Evolutionary conservation across 2,888 invertebrate genomes (phyloP).

Genomic region (Zonitis immaculata): DNA sequence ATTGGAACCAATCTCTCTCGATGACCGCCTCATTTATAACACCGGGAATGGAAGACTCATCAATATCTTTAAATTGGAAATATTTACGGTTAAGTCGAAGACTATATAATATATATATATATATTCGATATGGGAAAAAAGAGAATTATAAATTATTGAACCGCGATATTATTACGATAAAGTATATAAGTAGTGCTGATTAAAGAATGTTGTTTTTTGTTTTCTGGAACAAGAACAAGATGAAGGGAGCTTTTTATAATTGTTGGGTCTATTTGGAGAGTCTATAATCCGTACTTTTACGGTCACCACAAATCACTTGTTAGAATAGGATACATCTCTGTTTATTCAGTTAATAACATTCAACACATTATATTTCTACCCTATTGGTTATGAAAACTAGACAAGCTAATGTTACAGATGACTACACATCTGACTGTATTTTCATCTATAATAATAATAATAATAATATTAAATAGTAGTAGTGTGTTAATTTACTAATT

Average conservation of each 20-base stretch:
- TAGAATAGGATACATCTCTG: background rate
- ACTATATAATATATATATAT: too few species aligned
- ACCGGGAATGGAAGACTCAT: background rate
- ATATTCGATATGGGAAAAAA: background rate
- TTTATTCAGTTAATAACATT: slow-evolving; percentile 4
- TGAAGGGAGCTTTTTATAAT: background rate
- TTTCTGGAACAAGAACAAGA: too few species aligned
- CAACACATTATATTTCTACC: slow-evolving; percentile 8
- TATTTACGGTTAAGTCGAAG: background rate
- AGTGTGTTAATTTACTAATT: background rate
- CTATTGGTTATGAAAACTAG: slow-evolving; percentile 5
- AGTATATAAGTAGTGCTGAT: background rate
- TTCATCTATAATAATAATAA: too few species aligned
- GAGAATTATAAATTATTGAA: background rate
- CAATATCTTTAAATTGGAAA: slow-evolving; percentile 2
- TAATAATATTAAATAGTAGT: too few species aligned
- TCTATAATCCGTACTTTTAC: slow-evolving; percentile 2
- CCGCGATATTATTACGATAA: background rate
- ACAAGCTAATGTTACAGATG: slow-evolving; percentile 7
- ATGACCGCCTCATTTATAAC: slow-evolving; percentile 1
- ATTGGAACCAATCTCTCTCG: slow-evolving; percentile 7
- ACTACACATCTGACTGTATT: slow-evolving; percentile 3
- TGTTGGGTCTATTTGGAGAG: background rate
- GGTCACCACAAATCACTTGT: slow-evolving; percentile 5
- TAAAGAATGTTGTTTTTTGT: background rate